These are phyloP conservation scores for Chrysocyon brachyurus DNA, from an alignment of 2,797 vertebrate species.

Conservation along the genomic window DNA sequence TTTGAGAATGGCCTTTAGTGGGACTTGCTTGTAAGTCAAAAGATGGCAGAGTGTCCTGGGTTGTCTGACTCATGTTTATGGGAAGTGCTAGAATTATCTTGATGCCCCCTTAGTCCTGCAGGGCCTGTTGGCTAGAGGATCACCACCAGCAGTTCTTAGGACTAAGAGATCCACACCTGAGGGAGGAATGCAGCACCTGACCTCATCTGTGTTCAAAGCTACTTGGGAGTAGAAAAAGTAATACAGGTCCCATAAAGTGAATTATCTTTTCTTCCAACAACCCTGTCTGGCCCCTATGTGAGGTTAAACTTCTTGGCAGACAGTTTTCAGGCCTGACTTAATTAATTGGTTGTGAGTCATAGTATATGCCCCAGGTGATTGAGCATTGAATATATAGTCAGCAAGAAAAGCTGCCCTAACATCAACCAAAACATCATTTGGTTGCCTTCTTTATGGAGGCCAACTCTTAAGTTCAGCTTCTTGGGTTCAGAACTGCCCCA, in stretches of 20 bases:
- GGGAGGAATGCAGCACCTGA: neutral
- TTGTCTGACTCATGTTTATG: neutral
- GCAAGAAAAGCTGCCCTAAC: neutral
- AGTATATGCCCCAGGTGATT: neutral
- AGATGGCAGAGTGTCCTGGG: neutral
- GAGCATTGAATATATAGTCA: neutral
- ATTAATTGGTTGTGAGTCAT: neutral
- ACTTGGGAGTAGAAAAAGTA: neutral
- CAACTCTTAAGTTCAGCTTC: neutral
- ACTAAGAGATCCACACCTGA: neutral
- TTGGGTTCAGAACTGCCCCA: neutral
- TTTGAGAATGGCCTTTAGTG: neutral
- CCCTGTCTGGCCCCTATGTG: neutral
- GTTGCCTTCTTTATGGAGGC: neutral
- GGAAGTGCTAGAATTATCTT: neutral
- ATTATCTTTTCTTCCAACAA: neutral
- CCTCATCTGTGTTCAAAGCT: neutral
- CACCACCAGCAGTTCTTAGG: neutral
- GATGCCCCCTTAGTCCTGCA: neutral
- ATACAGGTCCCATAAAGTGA: neutral
- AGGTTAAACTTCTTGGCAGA: neutral
- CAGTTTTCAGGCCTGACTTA: neutral
- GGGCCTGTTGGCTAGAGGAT: neutral
- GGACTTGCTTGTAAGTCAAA: neutral
- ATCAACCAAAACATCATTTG: neutral